A percentile compares a stretch with the other conserved stretches of the same genome.
These are phyloP conservation scores for Eristalis pertinax DNA, from an alignment of 2,888 invertebrate species.

Conservation along the genomic window DNA sequence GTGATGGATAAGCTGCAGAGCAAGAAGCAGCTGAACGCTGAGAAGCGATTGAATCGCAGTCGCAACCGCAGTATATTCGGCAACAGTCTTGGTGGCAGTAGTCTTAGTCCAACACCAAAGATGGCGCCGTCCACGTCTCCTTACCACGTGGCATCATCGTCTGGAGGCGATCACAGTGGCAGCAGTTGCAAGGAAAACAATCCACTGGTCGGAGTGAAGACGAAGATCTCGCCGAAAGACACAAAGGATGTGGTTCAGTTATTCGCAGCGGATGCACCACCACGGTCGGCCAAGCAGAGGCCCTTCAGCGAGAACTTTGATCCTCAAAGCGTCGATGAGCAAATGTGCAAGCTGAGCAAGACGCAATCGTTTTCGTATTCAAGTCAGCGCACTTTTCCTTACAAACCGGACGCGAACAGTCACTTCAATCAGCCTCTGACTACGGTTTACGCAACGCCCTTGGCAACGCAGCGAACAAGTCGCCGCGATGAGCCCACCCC, in stretches of 20 bases:
- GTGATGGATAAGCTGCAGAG: constrained; percentile 90
- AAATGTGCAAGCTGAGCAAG: constrained; percentile 78
- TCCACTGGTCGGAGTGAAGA: constrained; percentile 74
- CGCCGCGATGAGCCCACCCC: constrained; percentile 73
- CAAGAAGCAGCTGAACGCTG: constrained; percentile 85
- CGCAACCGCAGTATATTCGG: constrained; percentile 82
- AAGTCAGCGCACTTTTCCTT: constrained; percentile 36
- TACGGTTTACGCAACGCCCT: constrained; percentile 82
- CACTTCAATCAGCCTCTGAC: constrained; percentile 9
- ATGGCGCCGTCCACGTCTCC: constrained; percentile 79
- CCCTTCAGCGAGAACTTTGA: constrained; percentile 80
- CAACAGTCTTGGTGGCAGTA: constrained; percentile 75
- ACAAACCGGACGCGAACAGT: constrained; percentile 35
- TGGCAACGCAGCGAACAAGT: constrained; percentile 82
- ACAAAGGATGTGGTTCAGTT: constrained; percentile 76
- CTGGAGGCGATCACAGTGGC: constrained; percentile 72
- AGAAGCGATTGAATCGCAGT: constrained; percentile 84
- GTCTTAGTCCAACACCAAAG: constrained; percentile 79
- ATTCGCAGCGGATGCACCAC: constrained; percentile 52
- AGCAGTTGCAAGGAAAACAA: constrained; percentile 74
- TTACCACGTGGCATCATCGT: constrained; percentile 76
- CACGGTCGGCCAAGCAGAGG: constrained; percentile 76
- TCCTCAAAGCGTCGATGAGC: constrained; percentile 74
- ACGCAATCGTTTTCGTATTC: constrained; percentile 79
- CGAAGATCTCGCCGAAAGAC: constrained; percentile 66